Conservation (phyloP, 1,140 invertebrate species). For the Latrodectus geometricus region DNA sequence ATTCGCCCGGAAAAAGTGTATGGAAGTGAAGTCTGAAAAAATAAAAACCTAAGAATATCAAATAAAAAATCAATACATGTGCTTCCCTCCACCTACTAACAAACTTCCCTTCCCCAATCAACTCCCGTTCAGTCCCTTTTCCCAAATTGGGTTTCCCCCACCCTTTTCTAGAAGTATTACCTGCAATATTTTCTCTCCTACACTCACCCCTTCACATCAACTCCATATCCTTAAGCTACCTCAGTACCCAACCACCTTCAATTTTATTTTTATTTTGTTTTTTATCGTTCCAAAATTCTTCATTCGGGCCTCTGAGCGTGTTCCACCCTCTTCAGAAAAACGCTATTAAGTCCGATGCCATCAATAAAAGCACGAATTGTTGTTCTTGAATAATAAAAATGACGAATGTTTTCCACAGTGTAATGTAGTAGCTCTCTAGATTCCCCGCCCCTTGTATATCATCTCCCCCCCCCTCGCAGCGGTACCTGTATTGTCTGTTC, state of each 20-base stretch:
- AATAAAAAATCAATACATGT: constrained; percentile 46
- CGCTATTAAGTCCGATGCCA: constrained; percentile 52
- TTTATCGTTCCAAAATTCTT: constrained; percentile 11
- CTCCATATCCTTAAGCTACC: background rate
- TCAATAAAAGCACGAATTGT: constrained; percentile 60
- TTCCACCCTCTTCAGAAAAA: constrained; percentile 32
- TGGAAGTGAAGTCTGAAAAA: background rate
- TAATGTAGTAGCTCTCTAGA: constrained; percentile 29
- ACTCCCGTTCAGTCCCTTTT: constrained; percentile 43
- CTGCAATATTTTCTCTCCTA: constrained; percentile 17
- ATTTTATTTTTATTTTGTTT: background rate
- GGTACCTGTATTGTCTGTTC: constrained; percentile 41
- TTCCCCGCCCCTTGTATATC: too few relatives aligned
- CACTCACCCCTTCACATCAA: background rate
- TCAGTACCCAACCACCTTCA: background rate
- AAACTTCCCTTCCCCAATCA: constrained; percentile 56
- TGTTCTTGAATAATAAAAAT: constrained; percentile 61
- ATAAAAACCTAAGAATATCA: background rate
- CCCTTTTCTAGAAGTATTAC: constrained; percentile 42
- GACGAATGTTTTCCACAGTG: constrained; percentile 56
- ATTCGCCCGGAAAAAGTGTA: background rate
- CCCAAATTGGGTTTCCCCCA: constrained; percentile 41
- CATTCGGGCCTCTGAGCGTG: background rate
- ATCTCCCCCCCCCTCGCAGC: background rate
- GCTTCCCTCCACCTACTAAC: constrained; percentile 9